Evolutionary conservation across 1,140 invertebrate species (phyloP), one percentile per base, ranked within the genome.

Genomic region (Galendromus occidentalis): DNA sequence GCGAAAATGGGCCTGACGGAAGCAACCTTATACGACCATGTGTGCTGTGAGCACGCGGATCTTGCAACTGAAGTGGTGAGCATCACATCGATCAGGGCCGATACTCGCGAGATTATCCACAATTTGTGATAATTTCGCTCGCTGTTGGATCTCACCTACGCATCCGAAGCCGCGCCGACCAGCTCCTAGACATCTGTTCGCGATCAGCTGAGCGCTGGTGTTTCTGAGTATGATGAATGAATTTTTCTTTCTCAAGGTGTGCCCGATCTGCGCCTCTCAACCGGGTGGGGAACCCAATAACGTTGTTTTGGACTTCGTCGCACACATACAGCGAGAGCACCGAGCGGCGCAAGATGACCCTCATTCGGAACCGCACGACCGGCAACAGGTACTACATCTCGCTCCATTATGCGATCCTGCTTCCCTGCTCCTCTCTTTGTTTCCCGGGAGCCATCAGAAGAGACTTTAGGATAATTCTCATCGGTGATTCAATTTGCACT

Each of bases 241-340:
- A n/a, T 30, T 69, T 47, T 20, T 45, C 20, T 41, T 29, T 25
- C 39, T n/a, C 33, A 64, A 77, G 76, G 88, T 97, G 47, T 98
- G 93, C 80, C 93, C 93, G 71, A 84, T 97, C 67, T 97, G 93
- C 82, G 92, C 92, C 55, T 86, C 90, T 65, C 80, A 91, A 75
- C 91, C 91, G 65, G 91, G 91, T 71, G 91, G 91, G 39, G 94
- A 98, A 76, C 91, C 93, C 66, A 97, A 96, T 80, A 84, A 93
- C 74, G 87, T 95, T 72, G 95, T 92, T 69, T 91, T 97, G 80
- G 93, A 98, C 80, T 94, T 97, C 80, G 85, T 90, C 70, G 88
- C 88, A 72, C 93, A 97, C 82, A 82, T 98, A 71, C 90, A 87
- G 70, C 76, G 95, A 69, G 91, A 97, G 74, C 93, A 98, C 80